A percentile compares a stretch with the other conserved stretches of the same genome.
Evolutionary conservation across 2,113 vertebrate species (phyloP).

Genomic region (Percina caprodes): DNA sequence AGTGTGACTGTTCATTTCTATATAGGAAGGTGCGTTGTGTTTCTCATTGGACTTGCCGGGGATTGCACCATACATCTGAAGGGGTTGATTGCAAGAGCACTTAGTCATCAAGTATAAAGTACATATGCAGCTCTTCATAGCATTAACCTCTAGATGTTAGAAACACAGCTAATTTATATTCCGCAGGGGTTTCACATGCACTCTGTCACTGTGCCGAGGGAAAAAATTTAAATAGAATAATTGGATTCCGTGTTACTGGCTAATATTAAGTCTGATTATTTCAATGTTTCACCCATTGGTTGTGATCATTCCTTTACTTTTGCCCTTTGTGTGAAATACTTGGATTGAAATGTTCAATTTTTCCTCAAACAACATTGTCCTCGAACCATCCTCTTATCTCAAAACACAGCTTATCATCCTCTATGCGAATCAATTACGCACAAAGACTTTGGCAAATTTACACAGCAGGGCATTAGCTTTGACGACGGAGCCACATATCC

Average conservation of each 20-base stretch:
- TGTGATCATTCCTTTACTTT: constrained; percentile 68
- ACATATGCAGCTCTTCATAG: constrained; percentile 63
- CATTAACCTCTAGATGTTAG: constrained; percentile 68
- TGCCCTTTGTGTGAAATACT: constrained; percentile 63
- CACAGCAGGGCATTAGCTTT: constrained; percentile 70
- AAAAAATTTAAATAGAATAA: constrained; percentile 52
- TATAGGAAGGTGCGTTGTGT: constrained; percentile 20
- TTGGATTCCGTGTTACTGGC: constrained; percentile 58
- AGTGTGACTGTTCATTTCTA: constrained; percentile 37
- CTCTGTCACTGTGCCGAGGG: constrained; percentile 44
- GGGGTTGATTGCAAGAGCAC: constrained; percentile 70
- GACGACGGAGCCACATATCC: constrained; percentile 68
- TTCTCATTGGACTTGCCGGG: constrained; percentile 34
- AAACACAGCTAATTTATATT: constrained; percentile 74
- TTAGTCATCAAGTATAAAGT: constrained; percentile 72
- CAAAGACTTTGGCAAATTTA: constrained; percentile 74
- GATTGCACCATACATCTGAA: constrained; percentile 62
- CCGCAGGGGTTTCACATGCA: constrained; percentile 57
- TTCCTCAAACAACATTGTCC: constrained; percentile 66
- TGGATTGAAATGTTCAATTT: constrained; percentile 57
- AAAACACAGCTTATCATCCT: constrained; percentile 71
- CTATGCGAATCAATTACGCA: constrained; percentile 72
- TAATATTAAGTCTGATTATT: constrained; percentile 61
- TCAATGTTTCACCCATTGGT: constrained; percentile 54
- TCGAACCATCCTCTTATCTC: constrained; percentile 69